Conservation (phyloP, 1,140 invertebrate genomes). For the Rhyzopertha dominica region DNA sequence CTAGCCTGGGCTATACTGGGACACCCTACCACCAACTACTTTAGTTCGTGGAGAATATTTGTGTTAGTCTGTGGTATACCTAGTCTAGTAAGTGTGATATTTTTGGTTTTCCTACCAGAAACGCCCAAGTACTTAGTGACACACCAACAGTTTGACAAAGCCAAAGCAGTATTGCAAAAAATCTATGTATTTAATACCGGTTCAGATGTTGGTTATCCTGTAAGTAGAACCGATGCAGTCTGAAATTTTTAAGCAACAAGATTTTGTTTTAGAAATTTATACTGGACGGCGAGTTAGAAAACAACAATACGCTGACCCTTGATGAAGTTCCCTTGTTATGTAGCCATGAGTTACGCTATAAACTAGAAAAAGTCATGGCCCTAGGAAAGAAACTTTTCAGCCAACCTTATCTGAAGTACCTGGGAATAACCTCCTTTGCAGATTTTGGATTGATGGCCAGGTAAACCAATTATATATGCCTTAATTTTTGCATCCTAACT, state of each 20-base stretch:
- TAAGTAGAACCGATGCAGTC: constrained; percentile 35
- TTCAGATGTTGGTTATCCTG: constrained; percentile 59
- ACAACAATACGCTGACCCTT: no score
- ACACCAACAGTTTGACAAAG: constrained; percentile 61
- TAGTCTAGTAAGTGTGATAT: constrained; percentile 56
- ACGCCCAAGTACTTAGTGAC: constrained; percentile 80
- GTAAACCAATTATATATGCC: constrained; percentile 30
- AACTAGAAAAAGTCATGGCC: no score
- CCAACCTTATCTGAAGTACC: constrained; percentile 49
- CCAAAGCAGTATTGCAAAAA: constrained; percentile 54
- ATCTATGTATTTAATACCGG: constrained; percentile 61
- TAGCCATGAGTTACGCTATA: no score
- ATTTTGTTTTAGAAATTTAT: constrained; percentile 19
- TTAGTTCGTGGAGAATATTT: constrained; percentile 72
- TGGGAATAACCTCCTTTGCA: constrained; percentile 51
- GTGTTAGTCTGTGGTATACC: constrained; percentile 62
- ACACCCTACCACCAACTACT: no score
- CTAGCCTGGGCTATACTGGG: constrained; percentile 49
- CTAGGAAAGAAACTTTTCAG: constrained; percentile 40
- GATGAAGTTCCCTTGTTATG: no score
- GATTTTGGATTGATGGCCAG: constrained; percentile 56
- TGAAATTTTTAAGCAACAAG: neutral
- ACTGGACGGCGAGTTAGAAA: constrained; percentile 25
- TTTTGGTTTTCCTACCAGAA: constrained; percentile 67
- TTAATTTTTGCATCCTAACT: constrained; percentile 10